Evolutionary conservation across 2,113 vertebrate species (phyloP).

Genomic region (Thomomys bottae): DNA sequence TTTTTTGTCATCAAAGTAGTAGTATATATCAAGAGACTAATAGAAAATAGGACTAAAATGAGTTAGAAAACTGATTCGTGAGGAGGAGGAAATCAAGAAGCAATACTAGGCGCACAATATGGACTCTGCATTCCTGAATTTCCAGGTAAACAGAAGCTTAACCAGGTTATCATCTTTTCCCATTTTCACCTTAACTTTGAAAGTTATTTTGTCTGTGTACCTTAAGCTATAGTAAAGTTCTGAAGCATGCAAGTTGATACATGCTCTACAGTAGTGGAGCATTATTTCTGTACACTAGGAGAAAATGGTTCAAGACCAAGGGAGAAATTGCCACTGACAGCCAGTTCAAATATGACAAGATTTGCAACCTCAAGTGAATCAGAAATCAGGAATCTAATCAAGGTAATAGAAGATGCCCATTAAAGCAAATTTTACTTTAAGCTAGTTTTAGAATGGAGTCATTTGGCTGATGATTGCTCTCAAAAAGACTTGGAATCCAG

Average conservation of each 20-base stretch:
- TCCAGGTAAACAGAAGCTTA: slow-evolving; percentile 58
- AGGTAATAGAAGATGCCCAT: neutral
- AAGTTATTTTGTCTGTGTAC: neutral
- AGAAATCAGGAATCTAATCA: slow-evolving; percentile 43
- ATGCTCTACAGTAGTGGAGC: neutral
- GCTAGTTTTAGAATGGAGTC: slow-evolving; percentile 36
- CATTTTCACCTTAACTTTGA: neutral
- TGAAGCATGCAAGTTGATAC: neutral
- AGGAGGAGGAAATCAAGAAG: slow-evolving; percentile 27
- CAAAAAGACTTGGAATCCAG: neutral
- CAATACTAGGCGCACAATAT: slow-evolving; percentile 4
- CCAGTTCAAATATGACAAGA: slow-evolving; percentile 38
- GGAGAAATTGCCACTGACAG: slow-evolving; percentile 45
- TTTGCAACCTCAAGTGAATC: neutral
- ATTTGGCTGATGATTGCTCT: slow-evolving; percentile 15
- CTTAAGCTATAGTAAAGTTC: slow-evolving; percentile 31
- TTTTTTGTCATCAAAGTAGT: slow-evolving; percentile 53
- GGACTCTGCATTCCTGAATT: slow-evolving; percentile 38
- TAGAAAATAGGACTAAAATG: slow-evolving; percentile 36
- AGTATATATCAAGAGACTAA: neutral
- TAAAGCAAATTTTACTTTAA: slow-evolving; percentile 33
- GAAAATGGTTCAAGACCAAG: slow-evolving; percentile 35
- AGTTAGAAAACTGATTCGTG: slow-evolving; percentile 57
- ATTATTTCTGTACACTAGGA: slow-evolving; percentile 7
- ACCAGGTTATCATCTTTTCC: slow-evolving; percentile 1